Conservation (phyloP, 2,113 vertebrate genomes). For the Dascyllus trimaculatus region DNA sequence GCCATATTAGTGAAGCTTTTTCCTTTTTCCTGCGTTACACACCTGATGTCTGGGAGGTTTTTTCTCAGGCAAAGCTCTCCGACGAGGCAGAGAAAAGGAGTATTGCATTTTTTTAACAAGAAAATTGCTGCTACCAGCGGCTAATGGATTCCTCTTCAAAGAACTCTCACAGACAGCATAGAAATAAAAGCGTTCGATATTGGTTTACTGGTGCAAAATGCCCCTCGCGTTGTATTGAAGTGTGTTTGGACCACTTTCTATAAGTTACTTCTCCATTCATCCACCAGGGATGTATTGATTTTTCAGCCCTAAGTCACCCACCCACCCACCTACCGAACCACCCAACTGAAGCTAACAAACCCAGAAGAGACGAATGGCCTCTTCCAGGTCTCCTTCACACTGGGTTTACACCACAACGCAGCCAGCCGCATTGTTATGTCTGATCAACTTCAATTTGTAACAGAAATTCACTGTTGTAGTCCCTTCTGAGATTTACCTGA, state of each 20-base stretch:
- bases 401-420: too few relatives aligned
- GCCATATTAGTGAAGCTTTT: conserved; percentile 20
- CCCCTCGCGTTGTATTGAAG: not conserved
- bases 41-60: not conserved
- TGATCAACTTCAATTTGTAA: too few relatives aligned
- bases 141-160: conserved; percentile 7
- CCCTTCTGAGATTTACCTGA: too few relatives aligned
- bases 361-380: too few relatives aligned
- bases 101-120: conserved; percentile 6
- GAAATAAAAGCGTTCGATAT: not conserved
- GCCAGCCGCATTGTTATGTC: too few relatives aligned
- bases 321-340: not conserved
- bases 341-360: not conserved
- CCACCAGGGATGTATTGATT: conserved; percentile 8
- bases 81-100: not conserved
- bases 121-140: not conserved
- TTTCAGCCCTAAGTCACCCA: conserved; percentile 1
- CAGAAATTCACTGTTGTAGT: too few relatives aligned
- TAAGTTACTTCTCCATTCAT: not conserved
- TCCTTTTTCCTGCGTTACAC: not conserved
- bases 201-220: not conserved
- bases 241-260: conserved; percentile 6
- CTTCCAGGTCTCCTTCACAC: too few relatives aligned
- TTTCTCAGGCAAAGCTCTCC: conserved; percentile 1
- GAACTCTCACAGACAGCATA: not conserved